Conservation (phyloP, 2,797 vertebrate genomes). For the Spea hammondii region DNA sequence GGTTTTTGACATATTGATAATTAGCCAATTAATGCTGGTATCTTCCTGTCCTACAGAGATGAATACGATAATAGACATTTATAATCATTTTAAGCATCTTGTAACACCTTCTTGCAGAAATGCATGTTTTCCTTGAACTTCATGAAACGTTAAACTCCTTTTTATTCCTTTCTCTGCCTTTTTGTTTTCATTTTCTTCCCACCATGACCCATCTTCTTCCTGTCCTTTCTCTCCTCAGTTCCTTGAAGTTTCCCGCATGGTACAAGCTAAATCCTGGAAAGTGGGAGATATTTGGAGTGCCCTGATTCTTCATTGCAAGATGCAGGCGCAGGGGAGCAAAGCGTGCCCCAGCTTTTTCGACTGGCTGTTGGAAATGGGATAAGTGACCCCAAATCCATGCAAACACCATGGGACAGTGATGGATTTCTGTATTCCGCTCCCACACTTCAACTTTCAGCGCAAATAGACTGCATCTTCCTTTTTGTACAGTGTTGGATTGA, state of each 20-base stretch:
- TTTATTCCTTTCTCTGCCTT: no score
- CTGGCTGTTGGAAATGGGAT: constrained; percentile 87
- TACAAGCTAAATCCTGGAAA: constrained; percentile 86
- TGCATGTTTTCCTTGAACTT: no score
- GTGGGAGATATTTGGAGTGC: constrained; percentile 88
- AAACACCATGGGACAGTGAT: not conserved
- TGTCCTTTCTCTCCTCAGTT: constrained; percentile 70
- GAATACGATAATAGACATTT: no score
- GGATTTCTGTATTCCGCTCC: not conserved
- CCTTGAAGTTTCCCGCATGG: constrained; percentile 84
- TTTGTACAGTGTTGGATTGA: constrained; percentile 25
- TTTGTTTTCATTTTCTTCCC: no score
- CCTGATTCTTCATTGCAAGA: constrained; percentile 85
- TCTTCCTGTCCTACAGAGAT: no score
- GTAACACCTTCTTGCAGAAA: no score
- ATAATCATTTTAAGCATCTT: no score
- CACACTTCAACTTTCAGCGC: constrained; percentile 15
- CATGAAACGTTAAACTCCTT: no score
- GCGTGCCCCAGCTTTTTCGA: constrained; percentile 83
- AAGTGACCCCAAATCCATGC: constrained; percentile 46
- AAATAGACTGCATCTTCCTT: constrained; percentile 25
- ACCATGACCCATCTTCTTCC: not conserved
- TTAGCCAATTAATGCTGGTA: no score
- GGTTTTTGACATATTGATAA: no score
- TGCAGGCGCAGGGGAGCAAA: constrained; percentile 70